phyloP scores from a whole-genome alignment of 2,888 invertebrate species.

The Alitta virens region DNA sequence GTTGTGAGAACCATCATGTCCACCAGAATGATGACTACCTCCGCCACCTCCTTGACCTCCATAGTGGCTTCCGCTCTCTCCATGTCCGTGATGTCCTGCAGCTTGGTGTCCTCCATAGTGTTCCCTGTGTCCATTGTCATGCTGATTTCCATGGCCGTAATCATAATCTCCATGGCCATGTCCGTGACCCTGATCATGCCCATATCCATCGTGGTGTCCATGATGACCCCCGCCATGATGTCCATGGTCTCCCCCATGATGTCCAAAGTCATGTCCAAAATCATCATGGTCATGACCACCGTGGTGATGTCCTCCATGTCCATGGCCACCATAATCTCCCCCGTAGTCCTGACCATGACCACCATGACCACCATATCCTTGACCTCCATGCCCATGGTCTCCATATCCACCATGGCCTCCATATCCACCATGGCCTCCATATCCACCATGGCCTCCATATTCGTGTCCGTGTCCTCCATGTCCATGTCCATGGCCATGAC shows the following conservation, averaged over 20 bases:
- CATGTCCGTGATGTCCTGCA: neutral
- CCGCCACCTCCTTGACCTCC: too few species aligned
- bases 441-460: too few species aligned
- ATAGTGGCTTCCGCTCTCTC: too few species aligned
- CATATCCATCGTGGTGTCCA: conserved; percentile 4
- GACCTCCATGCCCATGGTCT: conserved; percentile 3
- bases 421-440: too few species aligned
- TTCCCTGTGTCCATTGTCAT: neutral
- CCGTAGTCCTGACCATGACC: neutral
- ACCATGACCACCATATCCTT: conserved; percentile 5
- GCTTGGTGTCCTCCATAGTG: conserved; percentile 1
- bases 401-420: neutral
- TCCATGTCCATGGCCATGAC: too few species aligned
- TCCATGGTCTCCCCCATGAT: conserved; percentile 2
- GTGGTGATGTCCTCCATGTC: neutral
- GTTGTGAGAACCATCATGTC: too few species aligned
- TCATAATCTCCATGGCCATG: neutral
- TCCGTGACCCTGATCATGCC: neutral
- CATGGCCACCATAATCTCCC: conserved; percentile 2
- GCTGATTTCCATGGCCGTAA: neutral
- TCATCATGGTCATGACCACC: neutral
- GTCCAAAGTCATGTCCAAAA: neutral
- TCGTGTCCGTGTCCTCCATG: too few species aligned
- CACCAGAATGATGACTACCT: too few species aligned
- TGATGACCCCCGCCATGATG: neutral